Evolutionary conservation across 2,888 invertebrate genomes (phyloP).

Genomic region (Dynastes grantii): DNA sequence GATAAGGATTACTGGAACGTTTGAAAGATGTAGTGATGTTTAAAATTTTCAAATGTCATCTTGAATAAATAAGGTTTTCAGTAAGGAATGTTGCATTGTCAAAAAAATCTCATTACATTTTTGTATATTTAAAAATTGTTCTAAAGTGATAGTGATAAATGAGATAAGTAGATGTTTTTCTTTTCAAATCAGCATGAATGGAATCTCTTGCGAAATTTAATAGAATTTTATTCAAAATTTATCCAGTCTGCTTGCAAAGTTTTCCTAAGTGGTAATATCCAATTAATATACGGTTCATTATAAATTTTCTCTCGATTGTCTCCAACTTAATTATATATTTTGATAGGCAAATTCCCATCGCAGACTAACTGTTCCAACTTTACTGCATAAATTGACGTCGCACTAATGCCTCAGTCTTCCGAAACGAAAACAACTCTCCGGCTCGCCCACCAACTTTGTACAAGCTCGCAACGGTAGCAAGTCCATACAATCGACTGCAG

Average conservation of each 20-base stretch:
- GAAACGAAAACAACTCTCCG: slow-evolving; percentile 12
- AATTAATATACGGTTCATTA: neutral
- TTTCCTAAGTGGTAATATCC: slow-evolving; percentile 5
- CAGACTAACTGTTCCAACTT: slow-evolving; percentile 26
- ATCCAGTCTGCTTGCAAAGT: neutral
- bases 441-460: neutral
- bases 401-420: neutral
- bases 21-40: too few species aligned
- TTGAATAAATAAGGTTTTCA: too few species aligned
- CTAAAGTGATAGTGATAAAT: too few species aligned
- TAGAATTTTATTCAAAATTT: too few species aligned
- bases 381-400: slow-evolving; percentile 2
- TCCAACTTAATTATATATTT: slow-evolving; percentile 14
- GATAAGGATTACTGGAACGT: too few species aligned
- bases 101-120: too few species aligned
- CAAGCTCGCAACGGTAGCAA: neutral
- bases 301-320: slow-evolving; percentile 20
- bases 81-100: too few species aligned
- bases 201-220: too few species aligned
- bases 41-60: too few species aligned
- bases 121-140: too few species aligned
- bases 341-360: slow-evolving; percentile 5
- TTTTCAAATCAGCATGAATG: too few species aligned
- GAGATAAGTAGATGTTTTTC: too few species aligned
- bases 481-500: neutral